phyloP scores from a whole-genome alignment of 1,140 invertebrate species.

The Latrodectus geometricus region DNA sequence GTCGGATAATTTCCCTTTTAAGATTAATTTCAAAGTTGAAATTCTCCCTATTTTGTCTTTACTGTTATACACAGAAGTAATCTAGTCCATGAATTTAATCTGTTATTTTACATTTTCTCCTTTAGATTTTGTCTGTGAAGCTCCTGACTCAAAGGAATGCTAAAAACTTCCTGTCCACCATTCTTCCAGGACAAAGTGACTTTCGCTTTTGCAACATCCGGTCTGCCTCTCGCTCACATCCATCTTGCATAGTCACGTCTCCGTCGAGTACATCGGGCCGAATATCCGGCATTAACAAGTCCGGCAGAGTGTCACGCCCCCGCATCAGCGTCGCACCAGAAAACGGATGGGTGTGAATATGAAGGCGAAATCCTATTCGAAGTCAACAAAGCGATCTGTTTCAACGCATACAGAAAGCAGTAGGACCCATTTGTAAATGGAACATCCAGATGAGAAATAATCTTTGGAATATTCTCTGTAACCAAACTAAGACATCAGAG shows the following conservation, averaged over 20 bases:
- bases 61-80: no score
- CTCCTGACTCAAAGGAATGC: conserved; percentile 24
- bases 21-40: no score
- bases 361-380: no score
- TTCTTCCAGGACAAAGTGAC: conserved; percentile 50
- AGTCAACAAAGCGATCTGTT: no score
- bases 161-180: conserved; percentile 54
- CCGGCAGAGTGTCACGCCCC: conserved; percentile 7
- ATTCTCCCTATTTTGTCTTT: no score
- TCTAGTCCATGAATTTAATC: no score
- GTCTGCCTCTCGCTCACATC: conserved; percentile 39
- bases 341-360: conserved; percentile 47
- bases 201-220: conserved; percentile 54
- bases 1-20: no score
- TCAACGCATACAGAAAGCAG: no score
- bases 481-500: no score
- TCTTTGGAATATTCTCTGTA: no score
- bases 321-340: conserved; percentile 49
- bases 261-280: conserved; percentile 23
- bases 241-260: conserved; percentile 49
- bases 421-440: no score
- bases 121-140: conserved; percentile 32
- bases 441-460: no score
- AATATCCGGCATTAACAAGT: neutral
- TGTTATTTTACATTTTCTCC: neutral